Conservation (phyloP, 2,888 invertebrate genomes). For the Monoplex corrugatus region DNA sequence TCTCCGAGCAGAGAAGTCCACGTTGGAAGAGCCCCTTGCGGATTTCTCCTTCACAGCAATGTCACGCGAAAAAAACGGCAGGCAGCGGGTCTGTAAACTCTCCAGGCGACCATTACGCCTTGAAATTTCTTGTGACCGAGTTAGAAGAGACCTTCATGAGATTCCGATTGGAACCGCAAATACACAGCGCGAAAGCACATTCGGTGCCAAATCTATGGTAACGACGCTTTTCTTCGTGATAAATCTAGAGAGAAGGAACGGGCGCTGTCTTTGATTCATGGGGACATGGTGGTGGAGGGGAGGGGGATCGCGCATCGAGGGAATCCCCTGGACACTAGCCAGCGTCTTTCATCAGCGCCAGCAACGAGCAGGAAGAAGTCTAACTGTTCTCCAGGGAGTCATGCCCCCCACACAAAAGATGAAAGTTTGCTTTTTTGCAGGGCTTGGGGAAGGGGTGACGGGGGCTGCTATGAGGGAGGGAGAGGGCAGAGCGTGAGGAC, state of each 20-base stretch:
- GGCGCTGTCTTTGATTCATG: constrained; percentile 22
- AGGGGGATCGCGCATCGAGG: background rate
- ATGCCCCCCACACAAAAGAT: constrained; percentile 36
- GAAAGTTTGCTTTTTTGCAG: constrained; percentile 38
- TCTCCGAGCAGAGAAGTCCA: background rate
- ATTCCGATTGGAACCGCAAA: constrained; percentile 22
- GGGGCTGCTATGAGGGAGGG: background rate
- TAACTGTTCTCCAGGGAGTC: constrained; percentile 45
- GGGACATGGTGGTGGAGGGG: background rate
- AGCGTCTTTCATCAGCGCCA: constrained; percentile 46
- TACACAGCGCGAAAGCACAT: background rate
- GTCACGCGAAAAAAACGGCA: background rate
- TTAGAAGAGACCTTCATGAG: constrained; percentile 6
- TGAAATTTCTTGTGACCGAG: background rate
- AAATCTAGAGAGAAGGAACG: constrained; percentile 7
- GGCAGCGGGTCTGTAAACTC: background rate
- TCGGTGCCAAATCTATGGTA: background rate
- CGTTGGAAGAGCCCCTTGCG: constrained; percentile 20
- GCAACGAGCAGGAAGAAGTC: constrained; percentile 38
- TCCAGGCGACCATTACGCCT: background rate
- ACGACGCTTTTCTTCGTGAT: constrained; percentile 5
- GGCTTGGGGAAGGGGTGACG: background rate
- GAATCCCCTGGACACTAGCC: constrained; percentile 37
- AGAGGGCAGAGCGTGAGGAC: background rate
- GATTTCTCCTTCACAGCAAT: background rate